Evolutionary conservation across 2,797 vertebrate genomes (phyloP), one percentile per base, ranked within the genome.

Genomic region (Scomberomorus guttatus): DNA sequence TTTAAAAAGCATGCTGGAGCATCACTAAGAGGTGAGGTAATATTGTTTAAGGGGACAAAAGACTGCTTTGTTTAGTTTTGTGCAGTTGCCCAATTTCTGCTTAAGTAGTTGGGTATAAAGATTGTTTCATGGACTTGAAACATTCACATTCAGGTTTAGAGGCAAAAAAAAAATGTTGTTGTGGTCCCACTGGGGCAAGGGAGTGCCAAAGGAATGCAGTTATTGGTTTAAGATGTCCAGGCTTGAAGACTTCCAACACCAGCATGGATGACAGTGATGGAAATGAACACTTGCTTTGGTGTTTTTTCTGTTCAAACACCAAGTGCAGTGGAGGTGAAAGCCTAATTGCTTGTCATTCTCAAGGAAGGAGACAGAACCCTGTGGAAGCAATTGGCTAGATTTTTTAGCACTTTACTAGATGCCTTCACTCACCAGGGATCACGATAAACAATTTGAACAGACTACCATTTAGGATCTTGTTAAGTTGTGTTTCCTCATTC

Each of bases 281-380:
- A 82, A 89, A 83, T 81, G 74, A 89, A 82, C 74, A 71, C 60
- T 73, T 71, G 54, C 80, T 90, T 88, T 84, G 72, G 73, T 82
- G 81, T 89, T 50, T 88, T 88, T 71, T 77, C 81, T 79, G 67
- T 66, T 81, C 75, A 77, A 84, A 89, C 80, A 77, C 77, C 57
- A 20, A 78, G 77, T 79, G 81, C 78, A 77, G 62, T 15, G 67
- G 34, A 61, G 57, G 69, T 77, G 74, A 80, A 81, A 84, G 81
- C 66, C 72, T 92, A 91, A 94, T 94, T 93, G 90, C 76, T 84
- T 92, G 84, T 87, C 78, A 65, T 83, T 90, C 75, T 86, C 81
- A 82, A 62, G 82, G 67, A 84, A 44, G 22, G 52, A 90, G 77
- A 81, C 76, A 82, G 84, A 90, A 76, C 56, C 58, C 67, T 63